Evolutionary conservation across 2,797 vertebrate species (phyloP).

Genomic region (Sebastolobus alascanus): DNA sequence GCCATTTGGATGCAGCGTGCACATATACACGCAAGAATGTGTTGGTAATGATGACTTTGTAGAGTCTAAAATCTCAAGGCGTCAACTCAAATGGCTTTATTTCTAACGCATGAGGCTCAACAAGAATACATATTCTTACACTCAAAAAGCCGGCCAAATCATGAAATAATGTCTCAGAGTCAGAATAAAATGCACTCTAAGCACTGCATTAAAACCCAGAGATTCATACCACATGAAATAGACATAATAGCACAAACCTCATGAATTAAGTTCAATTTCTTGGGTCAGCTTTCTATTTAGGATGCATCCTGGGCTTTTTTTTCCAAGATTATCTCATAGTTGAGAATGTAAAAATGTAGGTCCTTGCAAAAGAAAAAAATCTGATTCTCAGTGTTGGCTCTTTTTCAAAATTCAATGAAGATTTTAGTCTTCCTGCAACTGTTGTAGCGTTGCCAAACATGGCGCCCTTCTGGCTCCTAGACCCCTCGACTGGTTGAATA

Average conservation of each 20-base stretch:
- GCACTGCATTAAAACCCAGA: constrained; percentile 5
- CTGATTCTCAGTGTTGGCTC: not conserved
- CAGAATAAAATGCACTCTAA: constrained; percentile 24
- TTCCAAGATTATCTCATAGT: not conserved
- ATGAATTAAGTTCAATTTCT: not conserved
- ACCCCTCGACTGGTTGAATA: not conserved
- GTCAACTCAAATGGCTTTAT: constrained; percentile 9
- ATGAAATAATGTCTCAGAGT: constrained; percentile 4
- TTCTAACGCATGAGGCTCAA: constrained; percentile 19
- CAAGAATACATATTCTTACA: constrained; percentile 24
- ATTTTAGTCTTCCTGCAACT: constrained; percentile 3
- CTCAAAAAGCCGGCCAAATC: constrained; percentile 11
- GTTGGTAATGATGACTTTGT: constrained; percentile 58
- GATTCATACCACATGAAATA: constrained; percentile 24
- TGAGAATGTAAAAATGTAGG: not conserved
- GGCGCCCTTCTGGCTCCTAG: not conserved
- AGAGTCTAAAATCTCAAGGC: constrained; percentile 25
- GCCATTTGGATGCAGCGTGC: constrained; percentile 52
- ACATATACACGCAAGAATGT: constrained; percentile 6
- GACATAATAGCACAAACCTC: constrained; percentile 2
- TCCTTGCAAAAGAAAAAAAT: not conserved
- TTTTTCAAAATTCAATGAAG: constrained; percentile 1
- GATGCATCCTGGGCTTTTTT: not conserved
- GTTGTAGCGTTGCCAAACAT: not conserved
- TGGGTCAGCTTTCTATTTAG: constrained; percentile 10